Evolutionary conservation across 2,113 vertebrate species (phyloP), one percentile per base, ranked within the genome.

Genomic region (Caretta caretta): DNA sequence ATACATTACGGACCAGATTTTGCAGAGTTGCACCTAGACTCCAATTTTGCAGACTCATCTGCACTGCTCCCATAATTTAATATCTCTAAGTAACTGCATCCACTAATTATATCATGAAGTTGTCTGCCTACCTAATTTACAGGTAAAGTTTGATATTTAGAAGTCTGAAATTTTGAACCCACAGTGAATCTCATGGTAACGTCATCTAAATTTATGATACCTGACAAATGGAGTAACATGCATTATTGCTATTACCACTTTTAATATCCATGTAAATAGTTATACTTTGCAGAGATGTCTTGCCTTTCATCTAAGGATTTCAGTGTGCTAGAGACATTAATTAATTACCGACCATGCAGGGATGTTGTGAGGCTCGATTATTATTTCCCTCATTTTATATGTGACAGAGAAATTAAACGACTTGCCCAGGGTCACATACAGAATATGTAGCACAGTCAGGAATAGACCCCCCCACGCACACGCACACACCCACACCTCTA

Each of bases 21-120:
- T 90, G 1, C 86, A 95, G 91, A 24, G 75, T 87, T 91, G 85
- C 96, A 29, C 89, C 87, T 90, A 84, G 92, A 94, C 95, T 93
- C 90, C 83, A 92, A 50, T 94, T 94, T 95, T 90, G 91, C 93
- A 94, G 84, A 96, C 95, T 95, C 94, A 96, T 96, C 96, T 95
- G 96, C 94, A 84, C 85, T 95, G 90, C 76, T 93, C 89, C 90
- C 86, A 35, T 84, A 85, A 93, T 90, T 93, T 96, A 94, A 85
- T 79, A 85, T 92, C 86, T 81, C 88, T 94, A 93, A 96, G 95
- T 96, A 97, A 95, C 91, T 96, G 93, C 87, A 83, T 75, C 94
- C 93, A 95, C 94, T 96, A 96, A 97, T 95, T 95, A 31, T 65
- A 75, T 93, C 84, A 94, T 97, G 94, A 95, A 97, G 93, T 89